These are phyloP conservation scores for Pseudochirops cupreus DNA, from an alignment of 2,797 vertebrate species.

Conservation along the genomic window DNA sequence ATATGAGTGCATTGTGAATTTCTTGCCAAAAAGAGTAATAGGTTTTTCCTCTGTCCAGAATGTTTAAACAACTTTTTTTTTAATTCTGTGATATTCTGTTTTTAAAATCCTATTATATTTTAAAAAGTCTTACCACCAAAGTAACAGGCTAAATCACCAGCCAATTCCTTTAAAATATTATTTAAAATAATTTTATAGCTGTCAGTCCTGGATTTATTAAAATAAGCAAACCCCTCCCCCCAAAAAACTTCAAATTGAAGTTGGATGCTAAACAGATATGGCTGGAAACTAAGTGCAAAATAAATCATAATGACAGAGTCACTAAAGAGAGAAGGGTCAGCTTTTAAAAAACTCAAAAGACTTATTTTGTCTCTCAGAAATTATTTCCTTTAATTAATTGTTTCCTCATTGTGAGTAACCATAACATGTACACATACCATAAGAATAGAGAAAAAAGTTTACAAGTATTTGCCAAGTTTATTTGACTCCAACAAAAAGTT, in stretches of 20 bases:
- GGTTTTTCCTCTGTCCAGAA: background rate
- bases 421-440: background rate
- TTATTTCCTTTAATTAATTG: background rate
- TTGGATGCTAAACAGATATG: slow-evolving; percentile 42
- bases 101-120: slow-evolving; percentile 45
- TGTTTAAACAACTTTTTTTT: slow-evolving; percentile 18
- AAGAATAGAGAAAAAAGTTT: background rate
- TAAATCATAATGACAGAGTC: slow-evolving; percentile 11
- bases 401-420: background rate
- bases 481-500: background rate
- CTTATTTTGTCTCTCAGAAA: background rate
- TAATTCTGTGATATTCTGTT: background rate
- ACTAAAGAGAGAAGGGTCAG: slow-evolving; percentile 41
- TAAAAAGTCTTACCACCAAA: slow-evolving; percentile 28
- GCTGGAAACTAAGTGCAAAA: slow-evolving; percentile 38
- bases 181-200: slow-evolving; percentile 25
- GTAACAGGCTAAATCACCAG: slow-evolving; percentile 48
- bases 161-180: background rate
- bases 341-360: background rate
- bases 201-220: background rate
- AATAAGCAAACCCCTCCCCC: background rate
- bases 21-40: background rate
- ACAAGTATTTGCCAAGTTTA: background rate
- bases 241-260: background rate
- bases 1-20: background rate